Conservation (phyloP, 2,797 vertebrate species). For the Phalanger gymnotis region DNA sequence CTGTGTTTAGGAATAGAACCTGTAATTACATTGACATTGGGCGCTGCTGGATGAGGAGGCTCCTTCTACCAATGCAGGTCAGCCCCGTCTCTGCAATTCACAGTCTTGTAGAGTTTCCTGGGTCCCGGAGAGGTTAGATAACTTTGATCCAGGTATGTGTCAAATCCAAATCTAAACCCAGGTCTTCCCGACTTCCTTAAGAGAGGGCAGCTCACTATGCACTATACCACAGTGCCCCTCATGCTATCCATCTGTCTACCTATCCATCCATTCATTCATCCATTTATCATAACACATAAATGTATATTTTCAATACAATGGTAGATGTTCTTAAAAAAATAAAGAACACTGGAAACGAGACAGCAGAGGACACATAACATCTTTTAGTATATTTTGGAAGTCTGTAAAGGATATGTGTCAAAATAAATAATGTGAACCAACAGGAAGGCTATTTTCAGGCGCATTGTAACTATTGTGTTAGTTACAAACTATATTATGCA, state of each 20-base stretch:
- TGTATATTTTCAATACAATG: neutral
- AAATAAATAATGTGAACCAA: neutral
- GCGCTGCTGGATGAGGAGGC: neutral
- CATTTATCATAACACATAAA: neutral
- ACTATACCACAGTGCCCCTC: neutral
- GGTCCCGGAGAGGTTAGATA: neutral
- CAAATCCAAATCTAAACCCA: neutral
- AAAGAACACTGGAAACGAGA: neutral
- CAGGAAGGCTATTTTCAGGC: constrained; percentile 8
- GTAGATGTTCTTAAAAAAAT: neutral
- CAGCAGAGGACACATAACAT: neutral
- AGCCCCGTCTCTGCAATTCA: neutral
- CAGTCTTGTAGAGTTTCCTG: too few relatives aligned
- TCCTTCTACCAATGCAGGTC: neutral
- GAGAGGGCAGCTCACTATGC: neutral
- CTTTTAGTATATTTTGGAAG: neutral
- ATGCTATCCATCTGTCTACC: neutral
- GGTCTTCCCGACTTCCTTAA: neutral
- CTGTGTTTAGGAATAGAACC: neutral
- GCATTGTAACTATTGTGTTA: constrained; percentile 22
- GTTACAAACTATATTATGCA: constrained; percentile 26
- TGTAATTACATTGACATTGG: neutral
- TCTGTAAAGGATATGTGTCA: neutral
- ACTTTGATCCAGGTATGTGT: neutral
- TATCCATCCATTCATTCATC: neutral